Evolutionary conservation across 2,888 invertebrate genomes (phyloP).

Genomic region (Drosophila kambysellisi): DNA sequence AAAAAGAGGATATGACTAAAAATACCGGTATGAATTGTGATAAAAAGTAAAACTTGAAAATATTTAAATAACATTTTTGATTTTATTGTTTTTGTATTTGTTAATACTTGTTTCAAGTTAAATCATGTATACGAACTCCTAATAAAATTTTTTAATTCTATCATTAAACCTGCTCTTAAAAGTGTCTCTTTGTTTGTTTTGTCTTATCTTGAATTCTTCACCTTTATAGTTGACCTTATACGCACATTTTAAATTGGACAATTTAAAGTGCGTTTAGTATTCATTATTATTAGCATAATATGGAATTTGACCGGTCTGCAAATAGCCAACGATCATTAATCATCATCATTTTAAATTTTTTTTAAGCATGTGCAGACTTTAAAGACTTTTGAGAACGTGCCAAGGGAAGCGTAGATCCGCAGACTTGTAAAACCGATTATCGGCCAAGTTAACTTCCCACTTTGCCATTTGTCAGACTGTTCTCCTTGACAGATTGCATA

Average conservation of each 20-base stretch:
- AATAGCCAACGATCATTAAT: slow-evolving; percentile 40
- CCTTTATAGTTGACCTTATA: slow-evolving; percentile 43
- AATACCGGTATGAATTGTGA: not conserved
- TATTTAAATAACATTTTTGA: not conserved
- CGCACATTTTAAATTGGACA: slow-evolving; percentile 34
- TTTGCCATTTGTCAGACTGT: not conserved
- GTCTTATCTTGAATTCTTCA: slow-evolving; percentile 13
- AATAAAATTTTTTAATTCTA: not conserved
- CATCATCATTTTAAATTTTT: slow-evolving; percentile 17
- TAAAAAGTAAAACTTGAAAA: not conserved
- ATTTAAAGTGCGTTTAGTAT: slow-evolving; percentile 35
- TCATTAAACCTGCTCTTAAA: not conserved
- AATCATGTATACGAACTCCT: not conserved
- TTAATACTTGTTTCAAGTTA: not conserved
- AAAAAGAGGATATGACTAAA: not conserved
- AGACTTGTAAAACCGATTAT: slow-evolving; percentile 10
- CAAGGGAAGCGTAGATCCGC: slow-evolving; percentile 51
- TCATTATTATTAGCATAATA: slow-evolving; percentile 24
- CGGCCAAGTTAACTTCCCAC: slow-evolving; percentile 15
- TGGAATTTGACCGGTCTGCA: slow-evolving; percentile 18
- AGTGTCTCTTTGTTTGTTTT: slow-evolving; percentile 5
- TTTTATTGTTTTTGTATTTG: not conserved
- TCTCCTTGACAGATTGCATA: slow-evolving; percentile 47
- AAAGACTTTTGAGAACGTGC: slow-evolving; percentile 29
- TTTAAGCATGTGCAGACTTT: slow-evolving; percentile 16